Percentiles rank a stretch among this genome's conserved stretches.
Evolutionary conservation across 2,113 vertebrate genomes (phyloP).

Genomic region (Ondatra zibethicus): DNA sequence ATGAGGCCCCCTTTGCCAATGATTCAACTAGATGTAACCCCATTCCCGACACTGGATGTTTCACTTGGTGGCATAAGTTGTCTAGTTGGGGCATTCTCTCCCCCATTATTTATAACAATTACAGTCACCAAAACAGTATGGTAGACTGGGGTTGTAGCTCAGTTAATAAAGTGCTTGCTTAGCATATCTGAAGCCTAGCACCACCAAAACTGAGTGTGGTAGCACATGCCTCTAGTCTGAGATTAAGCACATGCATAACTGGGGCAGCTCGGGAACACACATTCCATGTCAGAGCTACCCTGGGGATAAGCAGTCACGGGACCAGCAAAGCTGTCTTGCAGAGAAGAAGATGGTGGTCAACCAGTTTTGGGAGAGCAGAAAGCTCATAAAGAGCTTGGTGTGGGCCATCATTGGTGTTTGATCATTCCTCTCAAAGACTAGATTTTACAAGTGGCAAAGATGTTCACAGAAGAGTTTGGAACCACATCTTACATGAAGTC

Average conservation of each 20-base stretch:
- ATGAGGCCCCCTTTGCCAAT: background rate
- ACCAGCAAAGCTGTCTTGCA: background rate
- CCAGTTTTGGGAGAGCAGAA: background rate
- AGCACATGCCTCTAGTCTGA: background rate
- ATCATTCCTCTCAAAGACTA: background rate
- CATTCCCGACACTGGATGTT: background rate
- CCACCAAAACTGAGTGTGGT: background rate
- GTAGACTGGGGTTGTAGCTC: background rate
- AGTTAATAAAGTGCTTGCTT: background rate
- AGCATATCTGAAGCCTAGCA: background rate
- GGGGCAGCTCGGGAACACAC: background rate
- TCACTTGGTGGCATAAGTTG: background rate
- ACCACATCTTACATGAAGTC: background rate
- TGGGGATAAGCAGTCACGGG: background rate
- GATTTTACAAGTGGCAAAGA: background rate
- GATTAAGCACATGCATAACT: background rate
- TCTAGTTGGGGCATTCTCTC: background rate
- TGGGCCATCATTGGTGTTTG: background rate
- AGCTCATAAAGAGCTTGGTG: background rate
- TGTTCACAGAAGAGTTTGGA: background rate
- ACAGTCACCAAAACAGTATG: background rate
- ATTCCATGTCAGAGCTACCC: background rate
- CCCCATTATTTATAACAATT: background rate
- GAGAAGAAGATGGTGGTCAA: background rate
- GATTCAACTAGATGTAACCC: background rate